Evolutionary conservation across 2,113 vertebrate species (phyloP), one percentile per base, ranked within the genome.

Genomic region (Brachionichthys hirsutus): DNA sequence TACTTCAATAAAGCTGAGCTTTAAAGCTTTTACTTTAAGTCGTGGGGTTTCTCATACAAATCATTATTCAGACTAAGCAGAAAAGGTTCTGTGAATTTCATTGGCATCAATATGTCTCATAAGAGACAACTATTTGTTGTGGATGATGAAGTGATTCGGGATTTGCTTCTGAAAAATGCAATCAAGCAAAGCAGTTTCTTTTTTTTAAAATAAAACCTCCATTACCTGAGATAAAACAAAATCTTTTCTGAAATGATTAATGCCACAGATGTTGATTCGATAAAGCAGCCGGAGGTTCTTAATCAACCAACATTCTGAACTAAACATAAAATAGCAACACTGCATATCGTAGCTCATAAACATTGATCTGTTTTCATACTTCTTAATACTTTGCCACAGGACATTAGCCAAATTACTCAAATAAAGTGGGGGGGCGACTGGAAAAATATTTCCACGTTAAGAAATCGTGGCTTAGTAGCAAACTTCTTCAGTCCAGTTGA

Each of bases 401-500:
- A 58, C 73, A 82, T 87, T 87, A 80, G 59, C 18, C 44, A 44
- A 73, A 80, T 56, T 51, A 10, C 62, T 81, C 49, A 40, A 73
- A 73, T 51, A 59, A 72, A 47, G 75, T 58, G 75, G 72, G 78
- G 66, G 53, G 47, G 52, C 57, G 19, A n/a, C 16, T 61, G 50
- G 30, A 63, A 80, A n/a, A 75, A 74, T 74, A 70, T 78, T 68
- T 66, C 54, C 56, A 58, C 65, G 73, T 74, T 62, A 53, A 73
- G 80, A 52, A 67, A 67, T 22, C 3, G 61, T 22, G 54, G 57
- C 48, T 78, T 54, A 56, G 20, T 3, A n/a, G 18, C 30, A 54
- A 75, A 44, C 3, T 20, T 46, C 63, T 73, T 65, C n/a, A 47
- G 71, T 67, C 70, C 74, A 46, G 48, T 13, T 55, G 56, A 47